Evolutionary conservation across 2,888 invertebrate genomes (phyloP).

Genomic region (Yponomeuta evonymella): DNA sequence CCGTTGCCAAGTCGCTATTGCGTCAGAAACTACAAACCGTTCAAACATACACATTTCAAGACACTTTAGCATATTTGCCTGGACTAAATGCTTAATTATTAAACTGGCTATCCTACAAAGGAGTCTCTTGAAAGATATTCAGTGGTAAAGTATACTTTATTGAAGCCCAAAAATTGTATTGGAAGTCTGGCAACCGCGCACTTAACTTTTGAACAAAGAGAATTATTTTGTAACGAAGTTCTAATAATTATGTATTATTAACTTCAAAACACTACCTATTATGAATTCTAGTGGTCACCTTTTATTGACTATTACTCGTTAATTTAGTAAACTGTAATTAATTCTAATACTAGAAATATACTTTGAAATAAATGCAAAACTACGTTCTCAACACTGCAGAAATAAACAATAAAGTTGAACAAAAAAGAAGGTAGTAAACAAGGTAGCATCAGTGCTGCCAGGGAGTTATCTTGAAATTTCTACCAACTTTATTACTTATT

Average conservation of each 20-base stretch:
- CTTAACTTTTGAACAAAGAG: slow-evolving; percentile 45
- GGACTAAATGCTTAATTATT: background rate
- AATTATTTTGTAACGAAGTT: background rate
- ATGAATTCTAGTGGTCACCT: no score
- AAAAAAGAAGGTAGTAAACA: slow-evolving; percentile 46
- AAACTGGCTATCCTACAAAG: background rate
- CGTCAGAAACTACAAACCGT: slow-evolving; percentile 65
- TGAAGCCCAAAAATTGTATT: slow-evolving; percentile 30
- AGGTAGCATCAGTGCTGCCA: slow-evolving; percentile 42
- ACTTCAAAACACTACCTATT: background rate
- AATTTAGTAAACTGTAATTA: no score
- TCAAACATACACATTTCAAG: slow-evolving; percentile 65
- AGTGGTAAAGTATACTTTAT: background rate
- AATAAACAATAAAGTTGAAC: slow-evolving; percentile 23
- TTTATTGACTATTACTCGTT: no score
- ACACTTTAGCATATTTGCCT: slow-evolving; percentile 25
- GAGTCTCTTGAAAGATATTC: background rate
- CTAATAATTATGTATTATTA: background rate
- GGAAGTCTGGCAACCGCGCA: slow-evolving; percentile 67
- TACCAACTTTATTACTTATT: background rate
- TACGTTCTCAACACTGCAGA: no score
- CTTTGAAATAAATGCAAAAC: no score
- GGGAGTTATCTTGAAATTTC: background rate
- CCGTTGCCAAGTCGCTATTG: slow-evolving; percentile 72
- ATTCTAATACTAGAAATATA: no score